Evolutionary conservation across 2,113 vertebrate species (phyloP), one percentile per base, ranked within the genome.

Genomic region (Turnix velox): DNA sequence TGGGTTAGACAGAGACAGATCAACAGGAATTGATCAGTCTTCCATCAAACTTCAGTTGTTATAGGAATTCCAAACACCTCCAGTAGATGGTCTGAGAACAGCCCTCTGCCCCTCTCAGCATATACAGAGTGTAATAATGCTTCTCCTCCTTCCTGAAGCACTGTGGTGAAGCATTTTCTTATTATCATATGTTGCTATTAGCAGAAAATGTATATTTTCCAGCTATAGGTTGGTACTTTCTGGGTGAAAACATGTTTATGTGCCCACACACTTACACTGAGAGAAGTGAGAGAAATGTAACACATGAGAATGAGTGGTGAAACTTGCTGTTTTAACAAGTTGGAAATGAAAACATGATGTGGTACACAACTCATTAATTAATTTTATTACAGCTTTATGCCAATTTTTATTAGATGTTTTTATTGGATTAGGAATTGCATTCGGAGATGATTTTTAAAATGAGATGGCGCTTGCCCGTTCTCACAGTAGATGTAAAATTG

Each of bases 401-500:
- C 74, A 89, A 51, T 87, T 86, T 93, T 96, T 86, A 93, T 92
- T 87, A 43, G 19, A 66, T 62, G 46, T 91, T 94, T 94, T 88
- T 91, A 93, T 66, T 96, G 87, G 54, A 93, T 84, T 94, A 93
- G 42, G 49, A 84, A 85, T 92, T 93, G 13, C 62, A 43, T 93
- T 89, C 92, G 84, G 63, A 87, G 67, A 92, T 94, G 92, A 87
- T 87, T 31, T 85, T 63, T 69, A 92, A 92, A 87, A 91, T 62
- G 28, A 76, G 59, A 73, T 77, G 31, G n/a, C 55, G 62, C 67
- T 94, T 96, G 49, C 74, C 74, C 95, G 39, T 93, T 94, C 92
- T 96, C 79, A 87, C 54, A 95, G 82, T 54, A 94, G 68, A 79
- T 45, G 30, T 95, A 94, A 96, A 92, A 92, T 79, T 82, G 89